phyloP scores from a whole-genome alignment of 2,888 invertebrate genomes.

The Nineta flava region DNA sequence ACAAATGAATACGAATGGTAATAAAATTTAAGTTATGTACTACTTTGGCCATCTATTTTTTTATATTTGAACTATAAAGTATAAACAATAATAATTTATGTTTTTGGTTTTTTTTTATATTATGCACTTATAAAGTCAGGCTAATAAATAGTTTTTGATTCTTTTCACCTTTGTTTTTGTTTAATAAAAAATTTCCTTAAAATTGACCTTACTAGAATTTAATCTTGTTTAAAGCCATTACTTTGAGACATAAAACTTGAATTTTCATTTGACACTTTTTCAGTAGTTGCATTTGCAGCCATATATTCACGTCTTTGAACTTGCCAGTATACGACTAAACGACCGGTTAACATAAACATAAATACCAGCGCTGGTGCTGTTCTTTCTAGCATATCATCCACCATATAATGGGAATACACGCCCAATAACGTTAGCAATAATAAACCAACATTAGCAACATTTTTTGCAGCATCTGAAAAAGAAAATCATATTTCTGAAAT shows the following conservation, averaged over 20 bases:
- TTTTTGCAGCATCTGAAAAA: slow-evolving; percentile 74
- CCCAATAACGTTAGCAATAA: slow-evolving; percentile 74
- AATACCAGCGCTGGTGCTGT: slow-evolving; percentile 82
- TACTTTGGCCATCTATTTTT: too few relatives aligned
- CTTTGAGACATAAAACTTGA: slow-evolving; percentile 10
- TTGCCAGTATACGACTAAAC: slow-evolving; percentile 69
- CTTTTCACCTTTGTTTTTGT: too few relatives aligned
- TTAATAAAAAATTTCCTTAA: too few relatives aligned
- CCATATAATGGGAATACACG: slow-evolving; percentile 85
- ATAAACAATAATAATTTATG: too few relatives aligned
- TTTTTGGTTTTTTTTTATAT: too few relatives aligned
- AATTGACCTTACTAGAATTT: slow-evolving; percentile 10
- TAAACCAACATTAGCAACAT: slow-evolving; percentile 72
- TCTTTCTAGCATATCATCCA: slow-evolving; percentile 81
- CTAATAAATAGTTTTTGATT: too few relatives aligned
- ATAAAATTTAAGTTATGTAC: too few relatives aligned
- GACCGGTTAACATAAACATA: slow-evolving; percentile 80
- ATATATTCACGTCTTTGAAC: slow-evolving; percentile 30
- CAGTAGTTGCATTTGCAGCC: slow-evolving; percentile 9
- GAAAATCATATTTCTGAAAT: background rate
- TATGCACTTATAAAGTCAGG: too few relatives aligned
- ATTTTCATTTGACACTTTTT: slow-evolving; percentile 17
- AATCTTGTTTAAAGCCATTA: slow-evolving; percentile 27
- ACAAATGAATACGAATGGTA: too few relatives aligned
- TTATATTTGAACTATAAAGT: too few relatives aligned